Evolutionary conservation across 2,888 invertebrate genomes (phyloP).

Genomic region (Lissonota sp.): DNA sequence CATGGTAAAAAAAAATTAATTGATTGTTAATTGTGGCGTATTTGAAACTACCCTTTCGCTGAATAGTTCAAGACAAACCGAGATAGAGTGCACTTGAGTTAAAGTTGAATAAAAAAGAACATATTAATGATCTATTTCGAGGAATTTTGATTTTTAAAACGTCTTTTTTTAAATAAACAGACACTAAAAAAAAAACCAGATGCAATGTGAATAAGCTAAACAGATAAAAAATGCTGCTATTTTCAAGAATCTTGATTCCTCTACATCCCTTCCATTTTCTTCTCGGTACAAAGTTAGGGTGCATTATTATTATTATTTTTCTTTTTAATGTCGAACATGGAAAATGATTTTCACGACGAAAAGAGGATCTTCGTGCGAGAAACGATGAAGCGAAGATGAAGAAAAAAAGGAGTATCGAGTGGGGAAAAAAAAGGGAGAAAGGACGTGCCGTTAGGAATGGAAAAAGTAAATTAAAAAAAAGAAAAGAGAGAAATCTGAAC

Average conservation of each 20-base stretch:
- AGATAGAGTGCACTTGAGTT: too few relatives aligned
- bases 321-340: background rate
- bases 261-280: too few relatives aligned
- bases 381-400: background rate
- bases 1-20: background rate
- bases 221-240: background rate
- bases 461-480: conserved; percentile 4
- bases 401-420: background rate
- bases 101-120: too few relatives aligned
- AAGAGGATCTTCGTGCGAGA: background rate
- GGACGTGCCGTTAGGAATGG: background rate
- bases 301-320: background rate
- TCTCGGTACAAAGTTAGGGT: too few relatives aligned
- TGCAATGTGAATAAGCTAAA: background rate
- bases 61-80: too few relatives aligned
- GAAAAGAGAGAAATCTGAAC: conserved; percentile 48
- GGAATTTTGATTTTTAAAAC: too few relatives aligned
- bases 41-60: too few relatives aligned
- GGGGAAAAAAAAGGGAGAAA: conserved; percentile 18
- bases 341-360: background rate
- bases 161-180: too few relatives aligned
- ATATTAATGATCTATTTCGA: too few relatives aligned
- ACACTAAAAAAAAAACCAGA: background rate
- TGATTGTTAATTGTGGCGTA: too few relatives aligned
- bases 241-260: too few relatives aligned